Evolutionary conservation across 2,113 vertebrate genomes (phyloP).

Genomic region (Scartelaos histophorus): DNA sequence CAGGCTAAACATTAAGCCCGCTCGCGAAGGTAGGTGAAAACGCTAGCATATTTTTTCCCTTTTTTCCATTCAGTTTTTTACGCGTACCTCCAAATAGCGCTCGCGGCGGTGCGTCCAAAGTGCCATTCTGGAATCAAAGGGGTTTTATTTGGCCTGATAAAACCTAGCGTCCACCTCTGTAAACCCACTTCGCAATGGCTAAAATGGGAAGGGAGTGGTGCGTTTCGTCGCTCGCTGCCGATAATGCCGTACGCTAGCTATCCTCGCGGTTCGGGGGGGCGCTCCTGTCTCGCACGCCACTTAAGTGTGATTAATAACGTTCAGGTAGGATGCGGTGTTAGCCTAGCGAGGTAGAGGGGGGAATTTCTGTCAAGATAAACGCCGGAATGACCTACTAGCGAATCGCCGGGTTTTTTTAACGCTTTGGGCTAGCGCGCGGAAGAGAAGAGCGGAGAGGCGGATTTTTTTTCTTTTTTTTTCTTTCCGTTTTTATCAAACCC

Average conservation of each 20-base stretch:
- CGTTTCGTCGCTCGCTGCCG: slow-evolving; percentile 65
- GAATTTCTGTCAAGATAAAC: slow-evolving; percentile 78
- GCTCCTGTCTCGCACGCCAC: slow-evolving; percentile 75
- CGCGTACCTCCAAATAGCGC: slow-evolving; percentile 15
- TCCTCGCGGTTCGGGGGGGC: slow-evolving; percentile 60
- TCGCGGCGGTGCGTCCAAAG: slow-evolving; percentile 14
- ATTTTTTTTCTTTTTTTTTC: slow-evolving; percentile 1
- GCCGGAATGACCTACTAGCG: slow-evolving; percentile 73
- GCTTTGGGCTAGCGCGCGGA: slow-evolving; percentile 62
- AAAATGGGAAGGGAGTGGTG: slow-evolving; percentile 50
- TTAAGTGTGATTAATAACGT: slow-evolving; percentile 83
- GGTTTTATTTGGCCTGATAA: slow-evolving; percentile 51
- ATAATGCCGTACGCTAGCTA: slow-evolving; percentile 68
- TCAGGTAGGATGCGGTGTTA: slow-evolving; percentile 14
- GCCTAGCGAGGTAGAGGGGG: slow-evolving; percentile 36
- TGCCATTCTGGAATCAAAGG: slow-evolving; percentile 30
- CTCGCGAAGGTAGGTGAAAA: not conserved
- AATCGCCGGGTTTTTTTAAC: slow-evolving; percentile 56
- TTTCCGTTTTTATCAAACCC: slow-evolving; percentile 72
- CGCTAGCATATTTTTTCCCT: slow-evolving; percentile 14
- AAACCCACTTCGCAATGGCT: slow-evolving; percentile 43
- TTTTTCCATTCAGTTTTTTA: slow-evolving; percentile 12
- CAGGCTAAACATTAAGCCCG: slow-evolving; percentile 4
- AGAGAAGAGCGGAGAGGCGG: slow-evolving; percentile 60
- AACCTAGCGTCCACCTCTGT: slow-evolving; percentile 44